A percentile compares a stretch with the other conserved stretches of the same genome.
phyloP scores from a whole-genome alignment of 2,888 invertebrate species.

The Drosophila kambysellisi region DNA sequence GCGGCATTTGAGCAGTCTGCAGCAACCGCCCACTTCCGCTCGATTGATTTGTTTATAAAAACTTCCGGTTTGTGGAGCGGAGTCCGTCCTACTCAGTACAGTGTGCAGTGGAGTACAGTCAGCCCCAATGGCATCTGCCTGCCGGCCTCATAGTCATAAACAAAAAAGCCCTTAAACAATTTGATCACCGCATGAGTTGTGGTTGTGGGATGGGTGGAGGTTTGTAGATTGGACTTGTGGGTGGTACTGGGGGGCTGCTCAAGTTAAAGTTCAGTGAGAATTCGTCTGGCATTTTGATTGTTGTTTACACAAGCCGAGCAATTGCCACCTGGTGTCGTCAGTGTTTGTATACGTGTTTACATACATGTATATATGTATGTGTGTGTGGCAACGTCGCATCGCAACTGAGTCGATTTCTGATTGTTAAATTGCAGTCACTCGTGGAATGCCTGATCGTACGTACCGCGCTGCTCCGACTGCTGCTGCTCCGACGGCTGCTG shows the following conservation, averaged over 20 bases:
- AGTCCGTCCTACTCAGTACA: conserved; percentile 11
- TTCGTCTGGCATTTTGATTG: conserved; percentile 39
- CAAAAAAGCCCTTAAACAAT: conserved; percentile 62
- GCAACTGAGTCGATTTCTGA: conserved; percentile 29
- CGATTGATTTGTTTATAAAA: conserved; percentile 76
- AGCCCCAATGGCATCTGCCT: conserved; percentile 28
- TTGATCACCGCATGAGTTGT: conserved; percentile 27
- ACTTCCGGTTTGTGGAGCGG: conserved; percentile 65
- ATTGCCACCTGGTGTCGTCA: conserved; percentile 60
- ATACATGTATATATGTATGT: not conserved
- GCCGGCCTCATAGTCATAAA: conserved; percentile 33
- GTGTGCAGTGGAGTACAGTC: conserved; percentile 13
- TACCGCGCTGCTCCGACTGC: conserved; percentile 8
- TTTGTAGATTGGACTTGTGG: not conserved
- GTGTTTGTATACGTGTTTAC: conserved; percentile 9
- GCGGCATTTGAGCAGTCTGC: conserved; percentile 2
- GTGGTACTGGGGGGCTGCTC: not conserved
- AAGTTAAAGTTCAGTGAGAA: conserved; percentile 61
- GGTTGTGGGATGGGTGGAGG: not conserved
- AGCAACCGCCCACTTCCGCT: conserved; percentile 68
- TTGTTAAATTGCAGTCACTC: conserved; percentile 50
- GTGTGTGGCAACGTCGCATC: conserved; percentile 20
- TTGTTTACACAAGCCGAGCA: conserved; percentile 55
- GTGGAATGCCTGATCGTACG: conserved; percentile 43
- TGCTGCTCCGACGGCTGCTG: not conserved